Percentiles rank a stretch among this genome's conserved stretches.
These are phyloP conservation scores for Congeria kusceri DNA, from an alignment of 2,888 invertebrate genomes.

Conservation along the genomic window DNA sequence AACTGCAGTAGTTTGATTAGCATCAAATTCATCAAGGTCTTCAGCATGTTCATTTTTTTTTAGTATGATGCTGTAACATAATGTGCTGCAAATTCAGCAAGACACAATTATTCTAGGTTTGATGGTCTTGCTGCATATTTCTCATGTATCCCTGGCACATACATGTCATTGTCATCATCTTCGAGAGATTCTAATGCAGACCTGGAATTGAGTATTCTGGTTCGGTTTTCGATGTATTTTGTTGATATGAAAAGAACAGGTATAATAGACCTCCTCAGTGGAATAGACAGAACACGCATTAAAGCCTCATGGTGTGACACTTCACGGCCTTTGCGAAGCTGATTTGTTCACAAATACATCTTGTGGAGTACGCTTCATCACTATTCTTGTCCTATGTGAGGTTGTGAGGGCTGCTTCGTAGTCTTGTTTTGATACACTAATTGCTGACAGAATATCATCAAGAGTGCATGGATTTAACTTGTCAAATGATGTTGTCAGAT, in stretches of 20 bases:
- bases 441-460: background rate
- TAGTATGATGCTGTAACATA: constrained; percentile 9
- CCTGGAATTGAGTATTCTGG: constrained; percentile 33
- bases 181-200: constrained; percentile 38
- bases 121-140: constrained; percentile 49
- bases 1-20: background rate
- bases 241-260: constrained; percentile 31
- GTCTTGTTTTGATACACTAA: constrained; percentile 9
- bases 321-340: constrained; percentile 23
- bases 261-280: constrained; percentile 29
- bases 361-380: constrained; percentile 26
- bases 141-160: constrained; percentile 49
- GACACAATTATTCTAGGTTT: constrained; percentile 38
- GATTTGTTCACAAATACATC: constrained; percentile 19
- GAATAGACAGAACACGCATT: constrained; percentile 21
- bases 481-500: too few relatives aligned
- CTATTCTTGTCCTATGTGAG: constrained; percentile 9
- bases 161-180: constrained; percentile 55
- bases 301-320: constrained; percentile 44
- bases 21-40: background rate
- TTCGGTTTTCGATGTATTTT: constrained; percentile 18
- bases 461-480: too few relatives aligned
- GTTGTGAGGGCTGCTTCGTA: constrained; percentile 16
- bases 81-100: constrained; percentile 55
- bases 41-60: background rate